phyloP scores from a whole-genome alignment of 2,113 vertebrate species.

The Oryzias melastigma region DNA sequence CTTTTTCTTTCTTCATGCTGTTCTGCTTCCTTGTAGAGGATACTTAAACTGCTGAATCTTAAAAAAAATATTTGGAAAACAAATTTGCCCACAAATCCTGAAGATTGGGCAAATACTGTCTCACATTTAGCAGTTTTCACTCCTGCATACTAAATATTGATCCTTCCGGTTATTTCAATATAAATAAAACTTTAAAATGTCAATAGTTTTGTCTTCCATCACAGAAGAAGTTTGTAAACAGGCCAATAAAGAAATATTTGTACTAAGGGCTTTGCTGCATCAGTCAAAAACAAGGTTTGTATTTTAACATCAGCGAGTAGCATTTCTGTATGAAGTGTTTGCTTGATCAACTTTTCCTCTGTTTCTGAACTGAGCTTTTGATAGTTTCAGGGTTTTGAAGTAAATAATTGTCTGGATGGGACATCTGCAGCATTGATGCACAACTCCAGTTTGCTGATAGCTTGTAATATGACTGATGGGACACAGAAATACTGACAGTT shows the following conservation, averaged over 20 bases:
- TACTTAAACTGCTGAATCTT: too few relatives aligned
- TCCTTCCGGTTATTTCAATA: constrained; percentile 13
- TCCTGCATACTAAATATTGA: constrained; percentile 5
- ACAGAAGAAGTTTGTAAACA: neutral
- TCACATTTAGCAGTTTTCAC: constrained; percentile 2
- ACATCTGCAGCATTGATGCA: constrained; percentile 38
- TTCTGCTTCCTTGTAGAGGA: too few relatives aligned
- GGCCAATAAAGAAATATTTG: constrained; percentile 14
- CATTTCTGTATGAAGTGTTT: constrained; percentile 64
- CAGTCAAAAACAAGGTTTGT: constrained; percentile 17
- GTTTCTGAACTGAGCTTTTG: constrained; percentile 29
- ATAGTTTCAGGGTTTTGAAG: constrained; percentile 29
- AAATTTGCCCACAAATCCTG: too few relatives aligned
- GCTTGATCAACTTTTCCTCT: constrained; percentile 39
- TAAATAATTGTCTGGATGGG: constrained; percentile 28
- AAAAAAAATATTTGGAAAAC: too few relatives aligned
- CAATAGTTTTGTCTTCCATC: constrained; percentile 6
- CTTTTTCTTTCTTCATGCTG: too few relatives aligned
- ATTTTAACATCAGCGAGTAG: constrained; percentile 53
- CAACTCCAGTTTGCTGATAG: constrained; percentile 48
- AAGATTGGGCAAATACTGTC: neutral
- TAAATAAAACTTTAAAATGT: constrained; percentile 2
- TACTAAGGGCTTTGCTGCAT: constrained; percentile 7
- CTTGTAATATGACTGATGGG: neutral
- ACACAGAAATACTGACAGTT: neutral